Conservation (phyloP, 1,140 invertebrate genomes). For the Drosophila pallidifrons region DNA sequence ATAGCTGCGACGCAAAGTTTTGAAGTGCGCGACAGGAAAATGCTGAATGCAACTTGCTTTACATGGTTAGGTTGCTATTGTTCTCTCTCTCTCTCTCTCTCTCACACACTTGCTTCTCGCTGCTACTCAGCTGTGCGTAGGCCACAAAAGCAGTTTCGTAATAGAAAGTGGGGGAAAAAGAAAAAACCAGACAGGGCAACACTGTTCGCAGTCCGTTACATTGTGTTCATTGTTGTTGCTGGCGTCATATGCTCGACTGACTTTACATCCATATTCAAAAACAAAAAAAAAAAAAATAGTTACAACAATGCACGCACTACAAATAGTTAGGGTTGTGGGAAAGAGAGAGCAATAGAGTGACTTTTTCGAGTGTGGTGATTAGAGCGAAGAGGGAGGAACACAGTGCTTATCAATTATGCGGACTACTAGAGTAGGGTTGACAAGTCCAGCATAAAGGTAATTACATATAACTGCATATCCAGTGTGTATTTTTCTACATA, state of each 20-base stretch:
- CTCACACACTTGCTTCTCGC: conserved; percentile 14
- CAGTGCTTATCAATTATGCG: conserved; percentile 68
- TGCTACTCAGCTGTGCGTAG: conserved; percentile 56
- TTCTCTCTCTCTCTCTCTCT: conserved; percentile 31
- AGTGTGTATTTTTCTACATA: not conserved
- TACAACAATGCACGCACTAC: conserved; percentile 62
- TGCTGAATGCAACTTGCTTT: conserved; percentile 52
- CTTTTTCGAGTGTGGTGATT: not conserved
- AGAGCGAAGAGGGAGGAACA: not conserved
- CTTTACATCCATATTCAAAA: conserved; percentile 52
- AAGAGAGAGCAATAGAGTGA: not conserved
- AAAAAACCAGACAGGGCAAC: conserved; percentile 56
- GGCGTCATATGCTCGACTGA: conserved; percentile 68
- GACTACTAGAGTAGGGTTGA: conserved; percentile 54
- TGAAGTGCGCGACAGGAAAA: conserved; percentile 29
- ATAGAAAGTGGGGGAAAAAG: conserved; percentile 47
- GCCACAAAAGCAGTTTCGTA: conserved; percentile 53
- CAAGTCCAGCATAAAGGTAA: conserved; percentile 37
- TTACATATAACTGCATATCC: conserved; percentile 9
- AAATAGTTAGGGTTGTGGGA: conserved; percentile 36
- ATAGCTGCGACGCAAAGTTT: conserved; percentile 29
- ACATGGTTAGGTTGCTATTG: conserved; percentile 38
- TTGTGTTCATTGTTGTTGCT: conserved; percentile 30
- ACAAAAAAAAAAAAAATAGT: conserved; percentile 58
- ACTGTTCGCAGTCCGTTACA: conserved; percentile 48